These are phyloP conservation scores for Coranthus polyacanthus DNA, from an alignment of 2,797 vertebrate species.

Conservation along the genomic window DNA sequence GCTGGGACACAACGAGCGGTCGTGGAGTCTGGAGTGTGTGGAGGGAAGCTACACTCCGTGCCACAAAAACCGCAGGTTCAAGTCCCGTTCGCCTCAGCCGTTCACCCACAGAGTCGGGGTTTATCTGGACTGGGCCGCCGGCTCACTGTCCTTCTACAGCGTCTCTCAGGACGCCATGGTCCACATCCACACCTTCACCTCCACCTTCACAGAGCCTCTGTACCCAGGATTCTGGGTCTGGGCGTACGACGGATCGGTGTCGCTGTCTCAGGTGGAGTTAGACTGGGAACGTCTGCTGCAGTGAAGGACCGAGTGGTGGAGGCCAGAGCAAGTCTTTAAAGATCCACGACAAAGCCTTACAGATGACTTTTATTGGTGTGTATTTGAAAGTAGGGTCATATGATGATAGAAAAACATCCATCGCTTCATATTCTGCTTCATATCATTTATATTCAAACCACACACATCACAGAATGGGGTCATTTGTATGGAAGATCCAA, in stretches of 20 bases:
- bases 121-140: conserved; percentile 58
- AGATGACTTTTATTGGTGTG: no score
- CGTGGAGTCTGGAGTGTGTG: conserved; percentile 77
- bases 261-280: conserved; percentile 61
- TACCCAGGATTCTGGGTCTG: conserved; percentile 76
- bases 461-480: no score
- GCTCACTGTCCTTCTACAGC: conserved; percentile 71
- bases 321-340: no score
- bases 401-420: no score
- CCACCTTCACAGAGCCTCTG: conserved; percentile 67
- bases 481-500: no score
- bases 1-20: conserved; percentile 64
- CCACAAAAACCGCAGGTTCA: conserved; percentile 51
- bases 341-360: no score
- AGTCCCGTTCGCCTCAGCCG: conserved; percentile 33
- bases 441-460: no score
- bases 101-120: conserved; percentile 67
- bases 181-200: conserved; percentile 73
- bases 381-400: no score
- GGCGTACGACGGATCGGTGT: conserved; percentile 48
- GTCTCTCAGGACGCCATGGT: conserved; percentile 60
- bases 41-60: conserved; percentile 62
- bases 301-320: conserved; percentile 54
- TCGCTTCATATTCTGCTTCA: no score
- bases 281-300: conserved; percentile 65